A percentile compares a stretch with the other conserved stretches of the same genome.
Conservation (phyloP, 2,113 vertebrate genomes). For the Pomatorhinus ruficollis region DNA sequence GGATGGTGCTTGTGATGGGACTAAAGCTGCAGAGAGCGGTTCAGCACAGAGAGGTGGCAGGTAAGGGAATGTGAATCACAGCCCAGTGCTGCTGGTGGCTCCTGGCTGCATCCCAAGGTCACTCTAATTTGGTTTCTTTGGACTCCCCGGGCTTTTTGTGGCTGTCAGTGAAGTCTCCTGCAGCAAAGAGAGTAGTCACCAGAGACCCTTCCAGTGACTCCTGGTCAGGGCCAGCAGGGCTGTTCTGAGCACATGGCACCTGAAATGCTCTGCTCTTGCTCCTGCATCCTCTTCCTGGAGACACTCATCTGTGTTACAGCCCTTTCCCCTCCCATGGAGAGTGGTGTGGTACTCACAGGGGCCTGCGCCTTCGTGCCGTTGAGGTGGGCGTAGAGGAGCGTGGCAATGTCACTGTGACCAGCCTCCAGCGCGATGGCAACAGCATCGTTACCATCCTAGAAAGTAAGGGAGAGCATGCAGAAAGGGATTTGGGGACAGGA, state of each 20-base stretch:
- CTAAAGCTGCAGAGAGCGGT: background rate
- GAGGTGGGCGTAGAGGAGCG: constrained; percentile 86
- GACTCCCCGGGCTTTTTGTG: background rate
- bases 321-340: background rate
- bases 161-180: background rate
- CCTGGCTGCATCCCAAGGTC: background rate
- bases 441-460: constrained; percentile 91
- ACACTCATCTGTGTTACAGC: background rate
- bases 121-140: constrained; percentile 10
- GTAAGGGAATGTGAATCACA: background rate
- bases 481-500: background rate
- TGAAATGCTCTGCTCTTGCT: background rate
- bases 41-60: background rate
- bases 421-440: constrained; percentile 90
- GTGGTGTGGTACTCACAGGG: constrained; percentile 70
- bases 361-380: constrained; percentile 69
- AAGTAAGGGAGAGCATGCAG: background rate
- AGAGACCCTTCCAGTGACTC: background rate
- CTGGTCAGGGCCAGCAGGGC: background rate
- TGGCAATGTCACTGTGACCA: constrained; percentile 87
- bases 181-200: background rate
- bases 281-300: background rate
- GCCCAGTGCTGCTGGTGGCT: background rate
- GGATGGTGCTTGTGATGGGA: rapidly evolving
- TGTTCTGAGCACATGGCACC: background rate